Percentiles rank a stretch among this genome's conserved stretches.
phyloP scores from a whole-genome alignment of 2,888 invertebrate species.

The Drosophila antonietae region DNA sequence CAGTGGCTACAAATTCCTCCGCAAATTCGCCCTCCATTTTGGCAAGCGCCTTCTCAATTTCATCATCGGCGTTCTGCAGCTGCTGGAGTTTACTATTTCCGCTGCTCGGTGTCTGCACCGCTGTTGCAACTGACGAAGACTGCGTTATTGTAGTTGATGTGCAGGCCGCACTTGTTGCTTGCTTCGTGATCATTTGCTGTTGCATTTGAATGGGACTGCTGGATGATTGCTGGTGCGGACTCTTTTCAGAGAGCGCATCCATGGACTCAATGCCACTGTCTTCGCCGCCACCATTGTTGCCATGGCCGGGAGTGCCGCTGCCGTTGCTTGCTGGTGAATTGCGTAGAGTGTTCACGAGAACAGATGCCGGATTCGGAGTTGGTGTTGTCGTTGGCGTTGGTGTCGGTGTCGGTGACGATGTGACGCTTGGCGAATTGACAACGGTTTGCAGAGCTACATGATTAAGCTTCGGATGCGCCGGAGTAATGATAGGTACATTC shows the following conservation, averaged over 20 bases:
- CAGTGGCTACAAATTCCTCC: conserved; percentile 69
- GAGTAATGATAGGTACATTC: conserved; percentile 20
- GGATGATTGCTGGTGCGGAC: conserved; percentile 92
- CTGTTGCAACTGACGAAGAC: conserved; percentile 11
- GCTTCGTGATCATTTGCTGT: conserved; percentile 40
- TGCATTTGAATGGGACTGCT: conserved; percentile 85
- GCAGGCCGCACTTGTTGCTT: conserved; percentile 8
- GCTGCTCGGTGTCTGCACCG: conserved; percentile 35
- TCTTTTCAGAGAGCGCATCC: conserved; percentile 97
- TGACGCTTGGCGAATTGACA: conserved; percentile 19
- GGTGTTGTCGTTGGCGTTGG: conserved; percentile 14
- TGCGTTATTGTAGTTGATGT: conserved; percentile 30
- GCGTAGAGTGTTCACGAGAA: conserved; percentile 65
- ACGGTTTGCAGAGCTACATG: conserved; percentile 30
- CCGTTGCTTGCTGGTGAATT: conserved; percentile 84
- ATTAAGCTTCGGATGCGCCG: conserved; percentile 31
- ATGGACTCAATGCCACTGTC: conserved; percentile 97
- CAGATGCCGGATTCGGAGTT: conserved; percentile 53
- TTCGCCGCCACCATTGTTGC: conserved; percentile 87
- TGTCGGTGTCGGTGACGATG: conserved; percentile 46
- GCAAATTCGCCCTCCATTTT: conserved; percentile 87
- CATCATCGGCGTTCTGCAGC: conserved; percentile 71
- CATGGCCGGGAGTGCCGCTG: conserved; percentile 85
- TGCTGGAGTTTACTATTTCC: conserved; percentile 22
- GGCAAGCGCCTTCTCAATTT: conserved; percentile 89